Conservation (phyloP, 2,113 vertebrate species). For the Pollimyrus isidori region DNA sequence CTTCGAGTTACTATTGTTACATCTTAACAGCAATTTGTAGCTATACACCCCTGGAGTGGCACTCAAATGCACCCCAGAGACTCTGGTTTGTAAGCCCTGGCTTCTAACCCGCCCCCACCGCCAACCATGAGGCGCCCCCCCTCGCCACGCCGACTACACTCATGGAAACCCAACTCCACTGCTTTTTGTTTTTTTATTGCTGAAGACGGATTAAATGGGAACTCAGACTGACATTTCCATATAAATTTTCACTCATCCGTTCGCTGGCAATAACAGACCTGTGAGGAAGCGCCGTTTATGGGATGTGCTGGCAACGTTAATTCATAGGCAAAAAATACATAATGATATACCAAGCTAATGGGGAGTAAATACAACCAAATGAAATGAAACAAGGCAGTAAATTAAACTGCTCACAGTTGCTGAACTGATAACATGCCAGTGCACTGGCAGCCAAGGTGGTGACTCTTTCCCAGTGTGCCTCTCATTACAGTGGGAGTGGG, state of each 20-base stretch:
- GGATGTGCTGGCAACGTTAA: neutral
- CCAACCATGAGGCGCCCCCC: constrained; percentile 23
- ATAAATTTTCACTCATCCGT: neutral
- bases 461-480: neutral
- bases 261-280: neutral
- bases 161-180: neutral
- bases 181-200: neutral
- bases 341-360: neutral
- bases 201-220: neutral
- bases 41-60: constrained; percentile 41
- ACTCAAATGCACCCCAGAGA: constrained; percentile 41
- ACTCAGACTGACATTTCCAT: neutral
- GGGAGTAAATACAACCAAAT: neutral
- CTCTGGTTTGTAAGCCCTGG: constrained; percentile 42
- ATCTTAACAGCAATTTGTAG: constrained; percentile 55
- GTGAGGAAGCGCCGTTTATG: neutral
- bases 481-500: neutral
- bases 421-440: neutral
- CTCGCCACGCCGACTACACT: neutral
- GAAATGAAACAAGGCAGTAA: neutral
- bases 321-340: neutral
- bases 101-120: constrained; percentile 31
- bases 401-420: neutral
- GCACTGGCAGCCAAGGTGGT: neutral
- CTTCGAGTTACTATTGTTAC: constrained; percentile 51